Base-by-base conservation (phyloP, 2,797 vertebrate genomes). In the Dryobates pubescens region DNA sequence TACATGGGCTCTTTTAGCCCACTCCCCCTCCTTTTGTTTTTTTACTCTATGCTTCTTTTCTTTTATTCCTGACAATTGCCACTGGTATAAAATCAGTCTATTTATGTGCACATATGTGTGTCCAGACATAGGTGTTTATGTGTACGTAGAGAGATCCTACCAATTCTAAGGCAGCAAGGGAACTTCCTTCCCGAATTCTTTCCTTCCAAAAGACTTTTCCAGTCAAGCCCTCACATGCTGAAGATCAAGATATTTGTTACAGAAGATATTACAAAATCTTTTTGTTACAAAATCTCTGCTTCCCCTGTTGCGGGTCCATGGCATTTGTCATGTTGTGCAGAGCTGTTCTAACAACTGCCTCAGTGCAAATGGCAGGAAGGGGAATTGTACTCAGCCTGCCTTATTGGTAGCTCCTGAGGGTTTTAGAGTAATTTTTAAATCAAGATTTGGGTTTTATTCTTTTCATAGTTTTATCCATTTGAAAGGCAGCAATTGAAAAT, bases 401-500 rank as follows among this genome's bases (percentile, higher is more conserved):
- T 77, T 34, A 19, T 2, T 86, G 58, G 49, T 64, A 61, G 38
- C 54, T 82, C 54, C 63, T 2, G 6, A 78, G 54, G 45, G 67
- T 70, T 49, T 87, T 70, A 54, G 20, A 36, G 0, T 27, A 24
- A 49, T 69, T 82, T 77, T 87, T 8, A 59, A n/a, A 43, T 47
- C 5, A 58, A 61, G 43, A 54, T 81, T 80, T 79, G 36, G 23
- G 20, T 2, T 7, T 87, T 82, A 61, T 75, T 82, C 12, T 86
- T 86, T 82, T 88, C 29, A 27, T 65, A 32, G 24, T 82, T 90
- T 77, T 81, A 67, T 54, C 70, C 4, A 4, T 82, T 90, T 79
- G 58, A 82, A 92, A 70, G 34, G 34, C 7, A 4, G 53, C 53
- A 74, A 4, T 62, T 76, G 68, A 75, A 90, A 88, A 65, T 57